Conservation (phyloP, 2,888 invertebrate genomes). For the Clusia tigrina region DNA sequence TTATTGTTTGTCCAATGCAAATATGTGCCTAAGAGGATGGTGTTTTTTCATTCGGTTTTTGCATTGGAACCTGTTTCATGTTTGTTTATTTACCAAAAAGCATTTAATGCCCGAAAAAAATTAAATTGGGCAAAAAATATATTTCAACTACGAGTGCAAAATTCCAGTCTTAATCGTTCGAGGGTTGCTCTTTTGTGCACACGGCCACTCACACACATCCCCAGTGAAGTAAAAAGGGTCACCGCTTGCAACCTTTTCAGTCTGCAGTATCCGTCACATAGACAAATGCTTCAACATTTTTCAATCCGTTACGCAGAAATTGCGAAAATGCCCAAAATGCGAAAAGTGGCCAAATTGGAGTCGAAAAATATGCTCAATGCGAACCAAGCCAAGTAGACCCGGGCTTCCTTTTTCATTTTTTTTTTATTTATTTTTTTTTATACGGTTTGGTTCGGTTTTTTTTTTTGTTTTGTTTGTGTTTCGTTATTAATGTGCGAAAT, state of each 20-base stretch:
- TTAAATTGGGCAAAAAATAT: too few relatives aligned
- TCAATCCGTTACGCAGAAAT: constrained; percentile 35
- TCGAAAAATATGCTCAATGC: constrained; percentile 38
- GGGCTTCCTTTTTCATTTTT: constrained; percentile 33
- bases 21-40: neutral
- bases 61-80: neutral
- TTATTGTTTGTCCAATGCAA: neutral
- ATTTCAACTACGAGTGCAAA: too few relatives aligned
- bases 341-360: constrained; percentile 53
- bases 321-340: constrained; percentile 20
- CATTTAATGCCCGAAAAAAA: neutral
- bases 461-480: too few relatives aligned
- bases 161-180: constrained; percentile 40
- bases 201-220: neutral
- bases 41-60: too few relatives aligned
- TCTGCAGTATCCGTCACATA: constrained; percentile 37
- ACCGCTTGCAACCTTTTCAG: constrained; percentile 15
- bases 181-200: constrained; percentile 34
- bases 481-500: constrained; percentile 33
- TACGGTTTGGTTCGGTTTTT: too few relatives aligned
- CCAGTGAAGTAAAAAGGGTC: constrained; percentile 15
- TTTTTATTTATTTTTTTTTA: constrained; percentile 20
- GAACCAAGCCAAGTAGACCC: too few relatives aligned
- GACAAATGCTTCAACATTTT: constrained; percentile 55
- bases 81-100: neutral